Conservation (phyloP, 2,888 invertebrate species). For the Drosophila longiperda region DNA sequence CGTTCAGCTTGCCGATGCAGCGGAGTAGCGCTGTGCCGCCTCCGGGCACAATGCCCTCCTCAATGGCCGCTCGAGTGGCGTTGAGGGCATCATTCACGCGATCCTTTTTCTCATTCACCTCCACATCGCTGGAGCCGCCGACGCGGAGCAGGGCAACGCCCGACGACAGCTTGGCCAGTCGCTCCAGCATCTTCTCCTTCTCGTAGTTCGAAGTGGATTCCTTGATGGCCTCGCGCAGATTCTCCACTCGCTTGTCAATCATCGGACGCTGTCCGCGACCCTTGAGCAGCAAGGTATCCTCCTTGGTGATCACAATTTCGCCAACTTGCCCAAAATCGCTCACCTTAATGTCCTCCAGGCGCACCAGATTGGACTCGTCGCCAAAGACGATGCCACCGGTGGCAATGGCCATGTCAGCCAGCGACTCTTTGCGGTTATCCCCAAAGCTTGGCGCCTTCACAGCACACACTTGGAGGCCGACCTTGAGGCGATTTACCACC, state of each 20-base stretch:
- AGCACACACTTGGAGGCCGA: constrained; percentile 96
- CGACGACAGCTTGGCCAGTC: constrained; percentile 94
- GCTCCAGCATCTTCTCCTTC: constrained; percentile 96
- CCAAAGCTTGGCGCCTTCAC: constrained; percentile 98
- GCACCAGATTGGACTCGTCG: constrained; percentile 94
- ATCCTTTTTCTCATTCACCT: constrained; percentile 98
- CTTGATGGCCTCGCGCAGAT: constrained; percentile 94
- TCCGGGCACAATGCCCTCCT: constrained; percentile 98
- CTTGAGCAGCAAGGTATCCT: constrained; percentile 90
- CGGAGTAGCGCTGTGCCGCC: constrained; percentile 96
- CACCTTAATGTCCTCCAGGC: constrained; percentile 93
- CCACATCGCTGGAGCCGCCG: constrained; percentile 95
- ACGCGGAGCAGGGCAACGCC: constrained; percentile 92
- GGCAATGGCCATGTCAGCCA: constrained; percentile 96
- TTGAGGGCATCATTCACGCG: constrained; percentile 96
- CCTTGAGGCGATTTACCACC: constrained; percentile 95
- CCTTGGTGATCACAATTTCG: constrained; percentile 95
- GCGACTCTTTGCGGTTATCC: constrained; percentile 95
- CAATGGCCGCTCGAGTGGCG: constrained; percentile 96
- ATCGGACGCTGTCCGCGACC: constrained; percentile 93
- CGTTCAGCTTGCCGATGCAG: constrained; percentile 90
- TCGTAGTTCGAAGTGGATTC: constrained; percentile 96
- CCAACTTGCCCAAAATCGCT: constrained; percentile 93
- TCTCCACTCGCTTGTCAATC: constrained; percentile 91
- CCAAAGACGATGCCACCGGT: constrained; percentile 97